Base-by-base conservation (phyloP, 1,140 invertebrate genomes). In the Potamilus streckersoni region DNA sequence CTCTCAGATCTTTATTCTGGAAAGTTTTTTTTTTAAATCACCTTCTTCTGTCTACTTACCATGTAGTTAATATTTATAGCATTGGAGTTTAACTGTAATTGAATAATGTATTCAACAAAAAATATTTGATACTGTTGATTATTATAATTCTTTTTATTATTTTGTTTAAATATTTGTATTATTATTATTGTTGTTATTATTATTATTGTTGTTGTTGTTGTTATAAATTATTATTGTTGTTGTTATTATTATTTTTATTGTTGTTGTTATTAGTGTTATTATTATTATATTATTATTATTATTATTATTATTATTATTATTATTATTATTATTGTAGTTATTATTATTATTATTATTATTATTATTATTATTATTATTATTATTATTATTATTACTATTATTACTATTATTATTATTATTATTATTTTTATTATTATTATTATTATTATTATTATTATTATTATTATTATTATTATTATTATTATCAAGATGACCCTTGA, bases 401-500 rank as follows among this genome's bases (percentile, higher is more conserved):
- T 59, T 17, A n/a, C n/a, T 8, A 62, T 11, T 62, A 23, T 62
- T 15, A 62, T 62, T n/a, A 6, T 62, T 62, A 62, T 62, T n/a
- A 62, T 72, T 59, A 61, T 79, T 57, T 71, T 20, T 62, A 62
- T 62, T n/a, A n/a, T 62, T 62, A 62, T 62, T n/a, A 62, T 73
- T 72, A 15, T 72, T 59, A 61, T 79, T 57, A 56, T 77, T 62
- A 76, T 57, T 65, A 17, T 56, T 19, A 3, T 19, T 61, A 2
- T 23, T 62, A 23, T 62, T 62, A 15, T 62, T n/a, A n/a, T 62
- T 62, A 62, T 62, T n/a, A 62, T 73, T 72, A 15, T 72, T 59
- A 61, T 79, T 57, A 56, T 77, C 15, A 76, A 90, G 89, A 87
- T 91, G 23, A 90, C 90, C 49, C 73, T 91, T 27, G 83, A 86